Evolutionary conservation across 2,113 vertebrate genomes (phyloP), one percentile per base, ranked within the genome.

Genomic region (Himantopus leucocephalus): DNA sequence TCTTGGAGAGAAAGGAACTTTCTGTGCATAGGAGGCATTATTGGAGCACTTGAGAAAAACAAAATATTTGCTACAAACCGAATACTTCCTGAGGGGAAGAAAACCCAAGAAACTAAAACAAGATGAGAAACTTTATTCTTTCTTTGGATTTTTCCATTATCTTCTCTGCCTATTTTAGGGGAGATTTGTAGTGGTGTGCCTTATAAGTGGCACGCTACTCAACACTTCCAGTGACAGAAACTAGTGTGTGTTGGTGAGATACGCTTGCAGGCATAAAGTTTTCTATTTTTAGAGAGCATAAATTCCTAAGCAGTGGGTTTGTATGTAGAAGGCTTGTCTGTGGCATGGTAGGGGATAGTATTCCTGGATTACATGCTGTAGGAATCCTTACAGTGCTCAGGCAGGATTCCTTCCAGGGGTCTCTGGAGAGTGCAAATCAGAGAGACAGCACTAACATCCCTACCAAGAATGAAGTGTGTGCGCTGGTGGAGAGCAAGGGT

Each of bases 361-460:
- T 75, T 84, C 48, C 73, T 89, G 60, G 29, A 71, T 68, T 91
- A 86, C 39, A 16, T 35, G 22, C 74, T 55, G 6, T 53, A 68
- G 71, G 66, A 88, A 79, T 90, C 35, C 20, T 79, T 63, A 26
- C 17, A 66, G 70, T 62, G 48, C 58, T 89, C 15, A 1, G 45
- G 47, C 58, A 85, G 53, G 37, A 90, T 91, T 94, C 68, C 37
- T 94, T 86, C 75, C 64, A 59, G 37, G 56, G 68, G 34, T 56
- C 66, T 75, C 81, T 79, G 77, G 80, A 72, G 53, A 78, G 39
- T 14, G n/a, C 75, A 72, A 91, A 87, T 85, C 80, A 53, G 60
- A 71, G 64, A 58, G 53, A 78, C 47, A 91, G 30, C 47, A 64
- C 3, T n/a, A 78, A 41, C 35, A 41, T 52, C 55, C 32, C 26